phyloP scores from a whole-genome alignment of 2,797 vertebrate species.

The Carcharodon carcharias region DNA sequence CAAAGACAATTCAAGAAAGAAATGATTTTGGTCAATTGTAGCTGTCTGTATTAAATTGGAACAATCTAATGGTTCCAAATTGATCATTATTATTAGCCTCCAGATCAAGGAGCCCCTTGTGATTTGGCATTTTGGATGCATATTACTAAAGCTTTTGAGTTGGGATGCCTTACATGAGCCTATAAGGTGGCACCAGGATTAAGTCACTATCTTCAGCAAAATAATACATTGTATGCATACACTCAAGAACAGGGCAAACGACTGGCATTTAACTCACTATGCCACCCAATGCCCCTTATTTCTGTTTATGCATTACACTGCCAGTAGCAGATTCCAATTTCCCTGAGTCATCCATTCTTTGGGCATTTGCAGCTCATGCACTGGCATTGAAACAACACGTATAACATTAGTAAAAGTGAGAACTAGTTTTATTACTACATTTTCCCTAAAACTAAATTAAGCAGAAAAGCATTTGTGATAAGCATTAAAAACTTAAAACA shows the following conservation, averaged over 20 bases:
- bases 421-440: not conserved
- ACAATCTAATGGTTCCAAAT: not conserved
- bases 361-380: not conserved
- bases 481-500: not conserved
- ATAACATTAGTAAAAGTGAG: not conserved
- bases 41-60: not conserved
- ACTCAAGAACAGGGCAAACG: not conserved
- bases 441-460: not conserved
- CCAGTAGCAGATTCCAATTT: not conserved
- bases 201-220: not conserved
- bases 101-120: not conserved
- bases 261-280: not conserved
- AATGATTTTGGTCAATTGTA: not conserved
- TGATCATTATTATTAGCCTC: not conserved
- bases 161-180: not conserved
- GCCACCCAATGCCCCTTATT: not conserved
- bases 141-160: not conserved
- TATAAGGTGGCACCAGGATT: not conserved
- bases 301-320: not conserved
- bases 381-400: not conserved
- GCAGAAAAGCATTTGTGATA: not conserved
- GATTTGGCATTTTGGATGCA: not conserved
- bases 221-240: not conserved
- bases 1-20: not conserved
- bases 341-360: not conserved